Percentiles rank a stretch among this genome's conserved stretches.
Evolutionary conservation across 2,888 invertebrate species (phyloP).

Genomic region (Choreutis nemorana): DNA sequence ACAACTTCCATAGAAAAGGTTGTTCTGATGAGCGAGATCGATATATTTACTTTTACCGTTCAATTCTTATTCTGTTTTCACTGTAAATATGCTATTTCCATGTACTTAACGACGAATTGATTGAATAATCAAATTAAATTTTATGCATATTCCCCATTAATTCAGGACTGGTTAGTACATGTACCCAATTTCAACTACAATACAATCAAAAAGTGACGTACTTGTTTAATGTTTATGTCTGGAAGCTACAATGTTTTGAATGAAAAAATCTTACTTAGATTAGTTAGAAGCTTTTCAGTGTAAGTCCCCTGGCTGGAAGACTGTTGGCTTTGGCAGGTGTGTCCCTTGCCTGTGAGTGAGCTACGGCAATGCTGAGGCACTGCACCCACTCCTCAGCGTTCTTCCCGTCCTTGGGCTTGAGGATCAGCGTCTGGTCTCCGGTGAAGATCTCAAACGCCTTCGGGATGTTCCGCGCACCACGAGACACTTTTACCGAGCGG

Average conservation of each 20-base stretch:
- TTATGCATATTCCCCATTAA: too few relatives aligned
- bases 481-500: conserved; percentile 91
- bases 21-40: too few relatives aligned
- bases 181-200: too few relatives aligned
- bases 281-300: conserved; percentile 47
- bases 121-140: too few relatives aligned
- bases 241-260: neutral
- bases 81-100: too few relatives aligned
- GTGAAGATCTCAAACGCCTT: conserved; percentile 98
- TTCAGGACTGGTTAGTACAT: too few relatives aligned
- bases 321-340: conserved; percentile 59
- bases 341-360: conserved; percentile 79
- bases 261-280: conserved; percentile 1
- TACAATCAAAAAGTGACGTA: too few relatives aligned
- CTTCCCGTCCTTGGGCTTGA: conserved; percentile 94
- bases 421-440: conserved; percentile 87
- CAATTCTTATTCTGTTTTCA: too few relatives aligned
- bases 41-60: too few relatives aligned
- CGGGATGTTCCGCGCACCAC: conserved; percentile 90
- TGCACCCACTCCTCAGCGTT: conserved; percentile 97
- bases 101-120: too few relatives aligned
- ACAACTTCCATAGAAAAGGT: too few relatives aligned
- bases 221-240: neutral
- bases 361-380: conserved; percentile 91
- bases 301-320: conserved; percentile 53